Conservation (phyloP, 2,888 invertebrate species). For the Stenurella melanura region DNA sequence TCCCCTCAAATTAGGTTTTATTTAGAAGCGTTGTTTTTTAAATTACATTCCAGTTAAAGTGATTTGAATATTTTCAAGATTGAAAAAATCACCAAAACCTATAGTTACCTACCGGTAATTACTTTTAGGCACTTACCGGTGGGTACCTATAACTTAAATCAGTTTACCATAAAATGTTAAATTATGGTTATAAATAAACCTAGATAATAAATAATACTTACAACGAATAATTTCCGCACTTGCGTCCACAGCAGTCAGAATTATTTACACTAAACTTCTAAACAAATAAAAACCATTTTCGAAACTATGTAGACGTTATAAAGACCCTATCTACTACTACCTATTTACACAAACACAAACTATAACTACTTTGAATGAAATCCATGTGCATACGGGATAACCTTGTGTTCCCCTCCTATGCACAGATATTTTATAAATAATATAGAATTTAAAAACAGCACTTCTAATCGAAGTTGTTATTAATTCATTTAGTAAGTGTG, state of each 20-base stretch:
- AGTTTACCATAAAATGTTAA: too few species aligned
- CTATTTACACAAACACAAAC: not conserved
- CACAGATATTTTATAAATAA: conserved; percentile 6
- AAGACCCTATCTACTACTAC: not conserved
- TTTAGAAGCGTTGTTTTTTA: too few species aligned
- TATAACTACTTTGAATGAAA: conserved; percentile 10
- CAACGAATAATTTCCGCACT: not conserved
- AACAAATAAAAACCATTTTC: not conserved
- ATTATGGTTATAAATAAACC: too few species aligned
- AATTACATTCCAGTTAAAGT: too few species aligned
- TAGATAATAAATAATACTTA: not conserved
- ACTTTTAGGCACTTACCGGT: too few species aligned
- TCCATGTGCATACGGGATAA: conserved; percentile 47
- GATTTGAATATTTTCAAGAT: too few species aligned
- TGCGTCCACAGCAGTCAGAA: not conserved
- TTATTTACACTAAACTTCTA: not conserved
- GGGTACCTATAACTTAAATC: too few species aligned
- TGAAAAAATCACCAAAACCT: too few species aligned
- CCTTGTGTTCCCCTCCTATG: conserved; percentile 44
- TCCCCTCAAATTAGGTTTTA: too few species aligned
- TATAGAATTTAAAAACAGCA: conserved; percentile 24
- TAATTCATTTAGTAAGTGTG: not conserved
- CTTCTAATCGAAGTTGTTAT: not conserved
- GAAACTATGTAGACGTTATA: not conserved
- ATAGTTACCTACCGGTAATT: too few species aligned